Base-by-base conservation (phyloP, 2,113 vertebrate genomes). In the Syngnathus typhle region DNA sequence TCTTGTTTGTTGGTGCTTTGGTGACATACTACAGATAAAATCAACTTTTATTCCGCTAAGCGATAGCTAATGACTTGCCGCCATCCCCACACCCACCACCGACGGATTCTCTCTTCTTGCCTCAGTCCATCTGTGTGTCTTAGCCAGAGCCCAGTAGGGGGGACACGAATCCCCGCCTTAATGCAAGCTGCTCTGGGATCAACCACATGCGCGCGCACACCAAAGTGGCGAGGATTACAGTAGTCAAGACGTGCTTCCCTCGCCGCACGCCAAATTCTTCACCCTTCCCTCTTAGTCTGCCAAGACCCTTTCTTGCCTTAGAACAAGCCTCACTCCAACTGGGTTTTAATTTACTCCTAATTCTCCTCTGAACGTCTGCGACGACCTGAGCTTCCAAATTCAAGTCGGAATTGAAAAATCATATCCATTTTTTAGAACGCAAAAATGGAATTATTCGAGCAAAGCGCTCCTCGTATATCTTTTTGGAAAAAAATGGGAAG, bases 391-490 rank as follows among this genome's bases (percentile, higher is more conserved):
- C 80, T 61, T 68, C 74, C 67, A 68, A 84, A 84, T 81, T 78
- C 67, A 60, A 73, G 67, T 77, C 10, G n/a, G 6, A 88, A 87
- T 86, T 87, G 84, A 76, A 84, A 84, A 85, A 83, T 82, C 69
- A 81, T 84, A 84, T 82, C 82, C 81, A 71, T 76, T 87, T 46
- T 80, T 87, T 87, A 85, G 79, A 21, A 63, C 71, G 68, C 66
- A 72, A 72, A 82, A 83, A 85, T 82, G 69, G 74, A 85, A 87
- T 84, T 86, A 86, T 85, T 87, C 84, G 81, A 84, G 74, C 73
- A 83, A 83, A 84, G 78, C 43, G 70, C 19, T 2, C 65, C 72
- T 68, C 44, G 43, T 49, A 47, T 71, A 76, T 59, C 3, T 60
- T 1, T 10, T 13, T 46, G 13, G 16, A 65, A 65, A 72, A 51